Base-by-base conservation (phyloP, 2,888 invertebrate genomes). In the Omphaloscelis lunosa region DNA sequence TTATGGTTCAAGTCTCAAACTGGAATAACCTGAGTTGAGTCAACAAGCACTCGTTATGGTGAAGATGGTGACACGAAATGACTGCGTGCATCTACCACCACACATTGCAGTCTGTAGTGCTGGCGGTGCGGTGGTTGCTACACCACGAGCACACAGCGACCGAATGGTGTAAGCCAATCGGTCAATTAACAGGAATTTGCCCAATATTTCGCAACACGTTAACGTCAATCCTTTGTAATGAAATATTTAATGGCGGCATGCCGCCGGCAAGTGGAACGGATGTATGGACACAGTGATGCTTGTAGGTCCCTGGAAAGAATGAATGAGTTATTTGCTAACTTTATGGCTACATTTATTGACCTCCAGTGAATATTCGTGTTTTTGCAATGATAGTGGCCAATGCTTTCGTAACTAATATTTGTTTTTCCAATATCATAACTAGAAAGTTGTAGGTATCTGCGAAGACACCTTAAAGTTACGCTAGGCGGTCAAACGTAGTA, bases 161-260 rank as follows among this genome's bases (percentile, higher is more conserved):
- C 58, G 80, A 79, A 75, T 89, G 89, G 88, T 89, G 89, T 82
- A 88, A 89, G 73, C 77, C 80, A 79, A 77, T 83, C 79, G 85
- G 86, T 86, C 83, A 86, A 88, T 89, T 87, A 88, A 88, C 83
- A 83, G 86, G 83, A 83, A 84, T 89, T 88, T 89, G 79, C 87
- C 67, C 83, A 89, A 88, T 65, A 87, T 89, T 89, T 79, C 80
- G 63, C 78, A 86, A 88, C 79, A 71, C 66, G 63, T 29, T 53
- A 77, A 72, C 85, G 84, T 84, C 84, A 81, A 88, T 84, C 82
- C 84, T 83, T 89, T 88, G 86, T 88, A 82, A 80, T 83, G 84
- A 83, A 87, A 86, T 69, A 79, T 65, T 86, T 79, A 84, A 87
- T 77, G 78, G 72, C 63, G 63, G 65, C 69, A 23, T 53, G n/a